Conservation (phyloP, 37 sponge, comb jelly and placozoan genomes). For the Spongilla lacustris region DNA sequence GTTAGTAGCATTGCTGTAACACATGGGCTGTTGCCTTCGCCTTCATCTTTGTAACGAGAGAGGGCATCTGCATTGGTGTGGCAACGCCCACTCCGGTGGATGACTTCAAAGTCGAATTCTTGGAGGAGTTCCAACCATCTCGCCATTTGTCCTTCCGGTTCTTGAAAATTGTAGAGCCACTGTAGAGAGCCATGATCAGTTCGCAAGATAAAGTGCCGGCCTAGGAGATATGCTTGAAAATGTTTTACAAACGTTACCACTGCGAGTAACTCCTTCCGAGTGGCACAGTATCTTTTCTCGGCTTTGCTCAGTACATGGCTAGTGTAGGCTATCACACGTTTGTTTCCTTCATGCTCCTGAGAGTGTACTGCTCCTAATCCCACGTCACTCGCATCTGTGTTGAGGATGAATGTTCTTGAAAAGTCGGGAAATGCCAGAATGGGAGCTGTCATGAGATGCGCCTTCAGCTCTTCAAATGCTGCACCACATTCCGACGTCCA, state of each 20-base stretch:
- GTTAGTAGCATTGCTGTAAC: neutral
- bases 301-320: conserved; percentile 31
- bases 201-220: conserved; percentile 5
- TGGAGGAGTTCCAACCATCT: conserved; percentile 36
- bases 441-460: conserved; percentile 8
- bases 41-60: neutral
- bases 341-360: conserved; percentile 18
- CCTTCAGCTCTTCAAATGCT: conserved; percentile 12
- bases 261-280: conserved; percentile 23
- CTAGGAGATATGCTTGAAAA: neutral
- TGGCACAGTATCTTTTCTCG: conserved; percentile 31
- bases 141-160: conserved; percentile 33
- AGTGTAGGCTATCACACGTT: conserved; percentile 18
- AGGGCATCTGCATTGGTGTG: conserved; percentile 37
- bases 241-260: conserved; percentile 32
- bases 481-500: conserved; percentile 27
- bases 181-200: conserved; percentile 35
- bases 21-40: neutral
- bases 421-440: conserved; percentile 22
- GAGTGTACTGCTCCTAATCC: conserved; percentile 32
- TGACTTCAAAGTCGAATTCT: conserved; percentile 29
- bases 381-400: conserved; percentile 36
- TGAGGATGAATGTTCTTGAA: conserved; percentile 31
- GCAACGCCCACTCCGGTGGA: conserved; percentile 13
- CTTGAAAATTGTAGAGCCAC: conserved; percentile 23